Evolutionary conservation across 1,140 invertebrate genomes (phyloP).

Genomic region (Drosophila burlai): DNA sequence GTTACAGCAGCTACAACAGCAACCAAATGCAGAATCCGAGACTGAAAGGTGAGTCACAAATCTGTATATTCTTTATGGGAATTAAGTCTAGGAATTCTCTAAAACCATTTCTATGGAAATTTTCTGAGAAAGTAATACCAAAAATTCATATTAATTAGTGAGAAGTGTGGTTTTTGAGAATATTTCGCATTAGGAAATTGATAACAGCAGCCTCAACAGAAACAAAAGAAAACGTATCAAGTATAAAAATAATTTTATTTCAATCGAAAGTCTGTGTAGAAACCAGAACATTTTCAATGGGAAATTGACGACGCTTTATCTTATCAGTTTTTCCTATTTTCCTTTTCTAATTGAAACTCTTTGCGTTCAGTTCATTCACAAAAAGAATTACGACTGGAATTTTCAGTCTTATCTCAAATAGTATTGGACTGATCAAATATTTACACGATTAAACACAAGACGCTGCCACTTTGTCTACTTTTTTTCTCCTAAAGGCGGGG

Average conservation of each 20-base stretch:
- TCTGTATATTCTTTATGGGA: background rate
- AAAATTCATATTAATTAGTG: background rate
- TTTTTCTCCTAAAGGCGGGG: background rate
- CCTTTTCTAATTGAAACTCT: conserved; percentile 9
- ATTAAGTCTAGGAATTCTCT: background rate
- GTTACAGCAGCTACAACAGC: conserved; percentile 77
- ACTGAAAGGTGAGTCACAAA: conserved; percentile 82
- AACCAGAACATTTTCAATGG: conserved; percentile 15
- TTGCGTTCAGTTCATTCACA: conserved; percentile 51
- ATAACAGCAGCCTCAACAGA: background rate
- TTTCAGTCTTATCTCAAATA: conserved; percentile 21
- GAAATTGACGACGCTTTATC: conserved; percentile 17
- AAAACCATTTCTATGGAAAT: background rate
- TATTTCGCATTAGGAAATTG: background rate
- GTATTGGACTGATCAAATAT: conserved; percentile 39
- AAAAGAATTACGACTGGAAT: conserved; percentile 20
- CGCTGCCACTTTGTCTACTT: conserved; percentile 34
- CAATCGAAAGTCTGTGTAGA: background rate
- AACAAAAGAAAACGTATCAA: background rate
- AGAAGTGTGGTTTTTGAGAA: background rate
- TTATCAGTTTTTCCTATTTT: conserved; percentile 35
- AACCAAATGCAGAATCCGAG: conserved; percentile 83
- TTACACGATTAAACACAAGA: conserved; percentile 27
- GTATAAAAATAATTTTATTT: conserved; percentile 2
- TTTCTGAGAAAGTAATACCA: background rate